These are phyloP conservation scores for Sarcoramphus papa DNA, from an alignment of 2,797 vertebrate genomes.

Conservation along the genomic window DNA sequence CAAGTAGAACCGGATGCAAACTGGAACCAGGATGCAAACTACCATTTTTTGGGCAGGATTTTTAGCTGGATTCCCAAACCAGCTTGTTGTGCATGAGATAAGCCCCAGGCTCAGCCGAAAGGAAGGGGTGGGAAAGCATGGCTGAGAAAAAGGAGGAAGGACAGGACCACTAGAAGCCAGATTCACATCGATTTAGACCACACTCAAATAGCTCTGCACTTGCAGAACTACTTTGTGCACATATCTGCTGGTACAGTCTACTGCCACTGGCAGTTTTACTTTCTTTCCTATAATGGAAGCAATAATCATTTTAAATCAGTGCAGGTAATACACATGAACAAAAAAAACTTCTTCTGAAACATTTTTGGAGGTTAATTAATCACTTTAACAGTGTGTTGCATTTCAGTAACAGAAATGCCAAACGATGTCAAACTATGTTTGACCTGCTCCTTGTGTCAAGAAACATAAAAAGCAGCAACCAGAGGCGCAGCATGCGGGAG, in stretches of 20 bases:
- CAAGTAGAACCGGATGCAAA: not conserved
- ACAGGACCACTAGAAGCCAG: not conserved
- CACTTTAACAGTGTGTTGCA: not conserved
- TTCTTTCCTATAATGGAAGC: not conserved
- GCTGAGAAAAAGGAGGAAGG: not conserved
- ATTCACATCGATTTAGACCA: not conserved
- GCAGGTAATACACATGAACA: not conserved
- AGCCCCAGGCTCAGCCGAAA: not conserved
- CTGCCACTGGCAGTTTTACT: not conserved
- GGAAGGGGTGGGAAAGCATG: not conserved
- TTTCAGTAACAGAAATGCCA: not conserved
- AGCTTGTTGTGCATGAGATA: not conserved
- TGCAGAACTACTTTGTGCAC: not conserved
- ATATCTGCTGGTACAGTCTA: not conserved
- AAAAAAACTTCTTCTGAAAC: not conserved
- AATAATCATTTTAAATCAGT: not conserved
- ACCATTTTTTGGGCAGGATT: not conserved
- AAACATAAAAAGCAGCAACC: not conserved
- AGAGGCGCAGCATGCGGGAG: fast-evolving
- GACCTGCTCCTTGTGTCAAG: not conserved
- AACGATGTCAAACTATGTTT: not conserved
- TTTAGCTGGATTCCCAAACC: not conserved
- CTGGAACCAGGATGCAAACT: not conserved
- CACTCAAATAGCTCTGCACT: not conserved
- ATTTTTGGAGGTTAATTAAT: not conserved